phyloP scores from a whole-genome alignment of 2,888 invertebrate genomes.

The Drosophila melanosoma region DNA sequence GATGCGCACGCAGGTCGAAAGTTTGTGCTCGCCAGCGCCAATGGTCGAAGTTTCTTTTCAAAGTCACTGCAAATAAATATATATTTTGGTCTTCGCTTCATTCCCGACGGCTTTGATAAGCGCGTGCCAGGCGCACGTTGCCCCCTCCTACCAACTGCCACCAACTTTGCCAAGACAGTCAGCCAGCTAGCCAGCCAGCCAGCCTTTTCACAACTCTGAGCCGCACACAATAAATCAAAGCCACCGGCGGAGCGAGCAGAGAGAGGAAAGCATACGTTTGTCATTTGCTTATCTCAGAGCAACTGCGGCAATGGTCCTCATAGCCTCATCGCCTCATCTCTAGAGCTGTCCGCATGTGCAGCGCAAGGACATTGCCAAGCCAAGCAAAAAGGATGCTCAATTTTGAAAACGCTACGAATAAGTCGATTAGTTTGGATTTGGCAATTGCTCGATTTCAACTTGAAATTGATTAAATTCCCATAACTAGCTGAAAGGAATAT shows the following conservation, averaged over 20 bases:
- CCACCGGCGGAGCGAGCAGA: constrained; percentile 3
- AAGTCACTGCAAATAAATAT: constrained; percentile 80
- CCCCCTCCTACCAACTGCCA: constrained; percentile 9
- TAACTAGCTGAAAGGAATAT: background rate
- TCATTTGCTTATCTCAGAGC: constrained; percentile 54
- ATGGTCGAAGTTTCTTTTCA: constrained; percentile 76
- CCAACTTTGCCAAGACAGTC: constrained; percentile 5
- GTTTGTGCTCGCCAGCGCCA: constrained; percentile 54
- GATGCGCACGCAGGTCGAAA: constrained; percentile 77
- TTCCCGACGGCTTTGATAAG: constrained; percentile 61
- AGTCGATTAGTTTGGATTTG: constrained; percentile 61
- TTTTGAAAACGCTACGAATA: constrained; percentile 48
- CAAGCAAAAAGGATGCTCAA: constrained; percentile 22
- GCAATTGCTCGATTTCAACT: constrained; percentile 21
- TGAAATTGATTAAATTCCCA: constrained; percentile 65
- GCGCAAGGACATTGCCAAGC: constrained; percentile 69
- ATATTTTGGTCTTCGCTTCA: constrained; percentile 55
- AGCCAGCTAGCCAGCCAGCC: background rate
- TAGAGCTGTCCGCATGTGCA: constrained; percentile 44
- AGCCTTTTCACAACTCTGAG: constrained; percentile 70
- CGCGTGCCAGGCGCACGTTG: constrained; percentile 50
- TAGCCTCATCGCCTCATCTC: constrained; percentile 21
- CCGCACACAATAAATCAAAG: constrained; percentile 75
- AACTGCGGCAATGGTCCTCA: constrained; percentile 56
- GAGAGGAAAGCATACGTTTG: constrained; percentile 14